Conservation (phyloP, 2,797 vertebrate species). For the Pyrocephalus nanus region DNA sequence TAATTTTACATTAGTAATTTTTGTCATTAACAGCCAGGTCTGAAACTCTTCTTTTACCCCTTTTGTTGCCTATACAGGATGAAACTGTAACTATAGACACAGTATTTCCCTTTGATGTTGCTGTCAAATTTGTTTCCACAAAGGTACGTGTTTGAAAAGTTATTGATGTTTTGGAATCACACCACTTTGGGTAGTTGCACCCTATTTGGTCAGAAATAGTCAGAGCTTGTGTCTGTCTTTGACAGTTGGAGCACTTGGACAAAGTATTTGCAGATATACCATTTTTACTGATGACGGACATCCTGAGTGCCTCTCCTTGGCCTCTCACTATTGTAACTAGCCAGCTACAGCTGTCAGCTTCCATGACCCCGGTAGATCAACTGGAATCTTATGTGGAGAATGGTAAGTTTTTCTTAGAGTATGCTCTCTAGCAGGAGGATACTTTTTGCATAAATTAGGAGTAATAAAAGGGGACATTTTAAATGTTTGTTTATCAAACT, state of each 20-base stretch:
- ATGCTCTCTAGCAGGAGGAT: not conserved
- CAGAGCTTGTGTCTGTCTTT: constrained; percentile 23
- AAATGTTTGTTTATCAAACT: not conserved
- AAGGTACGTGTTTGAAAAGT: constrained; percentile 81
- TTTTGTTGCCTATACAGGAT: constrained; percentile 77
- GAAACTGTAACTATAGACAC: constrained; percentile 92
- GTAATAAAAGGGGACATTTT: not conserved
- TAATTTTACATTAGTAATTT: not conserved
- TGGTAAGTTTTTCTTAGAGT: constrained; percentile 72
- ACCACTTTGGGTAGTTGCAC: not conserved
- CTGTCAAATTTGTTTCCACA: constrained; percentile 86
- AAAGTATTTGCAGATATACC: constrained; percentile 84
- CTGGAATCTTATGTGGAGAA: constrained; percentile 85
- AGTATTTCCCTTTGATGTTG: constrained; percentile 89
- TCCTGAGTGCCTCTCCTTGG: constrained; percentile 86
- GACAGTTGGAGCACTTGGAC: constrained; percentile 82
- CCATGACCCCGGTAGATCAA: constrained; percentile 81
- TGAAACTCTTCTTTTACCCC: not conserved
- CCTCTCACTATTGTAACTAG: constrained; percentile 83
- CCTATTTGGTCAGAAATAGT: not conserved
- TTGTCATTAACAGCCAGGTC: not conserved
- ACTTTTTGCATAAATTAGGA: not conserved
- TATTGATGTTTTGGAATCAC: not conserved
- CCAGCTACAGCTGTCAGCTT: constrained; percentile 83
- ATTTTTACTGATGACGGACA: constrained; percentile 85